Evolutionary conservation across 2,888 invertebrate genomes (phyloP), one percentile per base, ranked within the genome.

Genomic region (Synergus gifuensis): DNA sequence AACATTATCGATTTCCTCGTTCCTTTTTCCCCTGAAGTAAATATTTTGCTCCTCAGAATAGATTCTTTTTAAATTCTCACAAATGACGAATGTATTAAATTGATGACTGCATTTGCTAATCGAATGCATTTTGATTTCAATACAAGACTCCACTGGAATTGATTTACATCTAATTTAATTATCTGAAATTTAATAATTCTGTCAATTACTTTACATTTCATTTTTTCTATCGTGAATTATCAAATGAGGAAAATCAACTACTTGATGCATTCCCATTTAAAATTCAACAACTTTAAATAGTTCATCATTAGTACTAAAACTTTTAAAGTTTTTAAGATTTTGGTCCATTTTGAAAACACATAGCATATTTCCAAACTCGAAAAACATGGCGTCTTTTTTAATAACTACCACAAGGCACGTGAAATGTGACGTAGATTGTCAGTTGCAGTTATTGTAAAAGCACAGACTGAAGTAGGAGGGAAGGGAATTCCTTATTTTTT

Each of bases 401-500:
- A 28, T 4, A 5, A 64, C 2, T 64, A 11, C 64, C 36, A 40
- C 69, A 11, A 73, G n/a, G 16, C 49, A 49, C 14, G 22, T 11
- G 7, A 67, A 67, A 46, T 69, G 14, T 28, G 28, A 49, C 44
- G 1, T 69, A 12, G 8, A 44, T 5, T 9, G 22, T 4, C 16
- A 36, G 54, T 36, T 46, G 14, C 16, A 49, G 16, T 36, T 36
- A 16, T 36, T 49, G 49, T 28, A 69, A 28, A 18, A 69, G 46
- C 18, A 16, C 28, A 49, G 22, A 22, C 69, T 69, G 28, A 28
- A 49, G 14, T 18, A 28, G 18, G 3, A 16, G 22, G 28, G 69
- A 69, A 28, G 28, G 28, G 73, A n/a, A 11, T 49, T 73, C 22
- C 28, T 67, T 28, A 36, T 36, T 40, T 46, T 58, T 73, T 58